Conservation (phyloP, 2,888 invertebrate species). For the Aspidapion aeneum region DNA sequence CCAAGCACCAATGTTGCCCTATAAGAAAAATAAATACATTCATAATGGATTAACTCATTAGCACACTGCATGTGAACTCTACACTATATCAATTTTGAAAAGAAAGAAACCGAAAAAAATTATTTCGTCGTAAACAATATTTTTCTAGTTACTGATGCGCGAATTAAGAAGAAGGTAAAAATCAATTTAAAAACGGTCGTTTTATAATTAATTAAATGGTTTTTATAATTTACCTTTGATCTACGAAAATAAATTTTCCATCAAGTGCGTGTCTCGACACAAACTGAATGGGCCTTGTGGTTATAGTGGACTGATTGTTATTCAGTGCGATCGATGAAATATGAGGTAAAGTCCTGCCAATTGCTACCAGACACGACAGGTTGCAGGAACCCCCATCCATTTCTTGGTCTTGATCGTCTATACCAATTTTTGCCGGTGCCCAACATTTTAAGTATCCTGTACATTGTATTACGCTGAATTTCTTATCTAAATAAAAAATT, state of each 20-base stretch:
- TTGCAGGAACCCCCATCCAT: slow-evolving; percentile 60
- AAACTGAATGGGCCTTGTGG: slow-evolving; percentile 66
- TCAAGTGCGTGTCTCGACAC: slow-evolving; percentile 83
- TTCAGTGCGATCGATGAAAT: slow-evolving; percentile 48
- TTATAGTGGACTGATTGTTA: slow-evolving; percentile 45
- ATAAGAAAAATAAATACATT: slow-evolving; percentile 35
- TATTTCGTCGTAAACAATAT: too few species aligned
- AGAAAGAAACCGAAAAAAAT: too few species aligned
- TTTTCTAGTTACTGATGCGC: too few species aligned
- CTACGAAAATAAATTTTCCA: slow-evolving; percentile 89
- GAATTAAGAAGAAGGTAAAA: too few species aligned
- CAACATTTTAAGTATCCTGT: slow-evolving; percentile 92
- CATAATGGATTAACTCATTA: too few species aligned
- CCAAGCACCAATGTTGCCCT: slow-evolving; percentile 87
- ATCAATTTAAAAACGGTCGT: too few species aligned
- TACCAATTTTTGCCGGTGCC: slow-evolving; percentile 74
- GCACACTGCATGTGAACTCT: too few species aligned
- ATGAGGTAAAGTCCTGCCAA: slow-evolving; percentile 57
- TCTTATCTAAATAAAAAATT: slow-evolving; percentile 58
- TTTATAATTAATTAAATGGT: too few species aligned
- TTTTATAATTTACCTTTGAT: slow-evolving; percentile 92
- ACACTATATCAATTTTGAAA: too few species aligned
- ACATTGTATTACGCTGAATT: slow-evolving; percentile 87
- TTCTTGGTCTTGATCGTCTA: slow-evolving; percentile 68
- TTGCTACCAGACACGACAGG: slow-evolving; percentile 84